phyloP scores from a whole-genome alignment of 2,113 vertebrate species.

The Jaculus jaculus region DNA sequence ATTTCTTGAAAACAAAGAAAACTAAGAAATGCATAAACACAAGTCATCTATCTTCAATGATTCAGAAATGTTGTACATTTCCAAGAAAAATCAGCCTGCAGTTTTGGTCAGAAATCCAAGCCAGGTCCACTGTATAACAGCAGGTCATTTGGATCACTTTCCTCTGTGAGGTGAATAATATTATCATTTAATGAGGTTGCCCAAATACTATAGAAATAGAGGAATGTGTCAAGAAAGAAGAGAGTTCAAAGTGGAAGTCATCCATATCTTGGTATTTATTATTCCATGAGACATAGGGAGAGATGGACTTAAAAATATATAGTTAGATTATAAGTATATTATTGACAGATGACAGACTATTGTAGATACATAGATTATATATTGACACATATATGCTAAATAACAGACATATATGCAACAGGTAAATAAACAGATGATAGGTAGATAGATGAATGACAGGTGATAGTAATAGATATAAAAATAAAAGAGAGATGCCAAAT shows the following conservation, averaged over 20 bases:
- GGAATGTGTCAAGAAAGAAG: background rate
- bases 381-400: too few relatives aligned
- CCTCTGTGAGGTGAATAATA: background rate
- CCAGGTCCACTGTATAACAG: background rate
- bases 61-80: background rate
- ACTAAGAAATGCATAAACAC: background rate
- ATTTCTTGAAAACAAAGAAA: background rate
- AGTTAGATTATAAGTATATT: background rate
- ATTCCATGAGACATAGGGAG: background rate
- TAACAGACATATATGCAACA: too few relatives aligned
- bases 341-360: background rate
- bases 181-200: background rate
- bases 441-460: too few relatives aligned
- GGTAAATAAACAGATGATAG: too few relatives aligned
- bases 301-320: background rate
- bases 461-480: too few relatives aligned
- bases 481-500: too few relatives aligned
- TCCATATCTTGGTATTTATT: background rate
- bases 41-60: background rate
- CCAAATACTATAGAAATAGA: too few relatives aligned
- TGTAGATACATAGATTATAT: too few relatives aligned
- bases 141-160: background rate
- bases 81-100: background rate
- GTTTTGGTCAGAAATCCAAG: background rate
- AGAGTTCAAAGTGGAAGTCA: background rate